Conservation (phyloP, 2,888 invertebrate species). For the Drosophila monieri region DNA sequence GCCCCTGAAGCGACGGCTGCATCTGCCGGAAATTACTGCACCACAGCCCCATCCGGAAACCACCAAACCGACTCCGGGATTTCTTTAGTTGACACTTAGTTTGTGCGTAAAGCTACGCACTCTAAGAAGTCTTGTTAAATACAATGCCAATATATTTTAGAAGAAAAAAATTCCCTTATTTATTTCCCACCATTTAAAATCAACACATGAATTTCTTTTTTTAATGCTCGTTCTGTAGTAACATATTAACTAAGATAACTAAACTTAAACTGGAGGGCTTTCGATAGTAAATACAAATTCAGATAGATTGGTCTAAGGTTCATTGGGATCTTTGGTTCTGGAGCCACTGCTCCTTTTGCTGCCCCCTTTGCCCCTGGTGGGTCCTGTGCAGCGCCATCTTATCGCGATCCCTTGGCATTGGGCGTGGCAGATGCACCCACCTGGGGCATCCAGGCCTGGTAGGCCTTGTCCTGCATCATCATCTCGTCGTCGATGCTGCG, state of each 20-base stretch:
- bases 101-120: not conserved
- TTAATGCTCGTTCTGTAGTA: slow-evolving; percentile 51
- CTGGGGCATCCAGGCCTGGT: slow-evolving; percentile 85
- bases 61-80: slow-evolving; percentile 39
- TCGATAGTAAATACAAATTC: slow-evolving; percentile 69
- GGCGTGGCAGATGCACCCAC: slow-evolving; percentile 27
- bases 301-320: slow-evolving; percentile 55
- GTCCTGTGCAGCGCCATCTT: slow-evolving; percentile 12
- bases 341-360: slow-evolving; percentile 11
- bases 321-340: slow-evolving; percentile 71
- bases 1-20: slow-evolving; percentile 40
- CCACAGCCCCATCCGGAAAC: slow-evolving; percentile 9
- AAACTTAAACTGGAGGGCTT: slow-evolving; percentile 49
- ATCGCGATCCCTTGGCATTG: slow-evolving; percentile 56
- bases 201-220: slow-evolving; percentile 6
- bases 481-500: slow-evolving; percentile 86
- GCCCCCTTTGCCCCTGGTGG: not conserved
- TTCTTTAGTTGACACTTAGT: slow-evolving; percentile 51
- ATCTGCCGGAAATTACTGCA: slow-evolving; percentile 5
- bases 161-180: not conserved
- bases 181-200: not conserved
- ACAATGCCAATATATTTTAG: slow-evolving; percentile 2
- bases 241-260: slow-evolving; percentile 51
- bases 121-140: not conserved
- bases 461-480: slow-evolving; percentile 87